Evolutionary conservation across 2,797 vertebrate genomes (phyloP).

Genomic region (Morelia viridis): DNA sequence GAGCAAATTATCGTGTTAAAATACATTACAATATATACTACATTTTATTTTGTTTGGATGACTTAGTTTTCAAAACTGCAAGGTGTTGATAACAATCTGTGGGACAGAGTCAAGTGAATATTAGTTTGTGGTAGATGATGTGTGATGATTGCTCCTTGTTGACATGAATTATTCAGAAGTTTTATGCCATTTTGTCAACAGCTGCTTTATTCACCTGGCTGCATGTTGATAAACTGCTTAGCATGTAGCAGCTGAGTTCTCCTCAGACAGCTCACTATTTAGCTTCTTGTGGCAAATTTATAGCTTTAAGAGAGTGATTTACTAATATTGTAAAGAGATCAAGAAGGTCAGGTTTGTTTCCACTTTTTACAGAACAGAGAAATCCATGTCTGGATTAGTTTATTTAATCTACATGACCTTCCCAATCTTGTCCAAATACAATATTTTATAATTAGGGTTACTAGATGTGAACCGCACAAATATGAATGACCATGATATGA

Average conservation of each 20-base stretch:
- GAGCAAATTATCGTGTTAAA: background rate
- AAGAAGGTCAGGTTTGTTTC: background rate
- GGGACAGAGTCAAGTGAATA: background rate
- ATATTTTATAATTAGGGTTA: background rate
- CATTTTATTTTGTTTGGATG: background rate
- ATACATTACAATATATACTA: background rate
- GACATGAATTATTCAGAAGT: background rate
- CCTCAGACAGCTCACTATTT: background rate
- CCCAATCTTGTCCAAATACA: background rate
- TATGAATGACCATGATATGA: background rate
- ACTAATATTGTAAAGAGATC: background rate
- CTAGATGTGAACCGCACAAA: background rate
- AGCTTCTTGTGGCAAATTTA: conserved; percentile 3
- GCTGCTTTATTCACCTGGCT: conserved; percentile 2
- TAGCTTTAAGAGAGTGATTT: background rate
- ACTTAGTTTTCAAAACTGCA: background rate
- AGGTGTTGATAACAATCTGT: background rate
- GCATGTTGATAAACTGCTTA: background rate
- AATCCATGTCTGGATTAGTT: background rate
- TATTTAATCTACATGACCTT: background rate
- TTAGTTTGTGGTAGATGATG: background rate
- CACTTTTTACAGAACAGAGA: background rate
- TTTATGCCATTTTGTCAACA: background rate
- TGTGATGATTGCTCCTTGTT: background rate
- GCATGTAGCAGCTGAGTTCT: background rate